Evolutionary conservation across 1,140 invertebrate genomes (phyloP).

Genomic region (Samia ricini): DNA sequence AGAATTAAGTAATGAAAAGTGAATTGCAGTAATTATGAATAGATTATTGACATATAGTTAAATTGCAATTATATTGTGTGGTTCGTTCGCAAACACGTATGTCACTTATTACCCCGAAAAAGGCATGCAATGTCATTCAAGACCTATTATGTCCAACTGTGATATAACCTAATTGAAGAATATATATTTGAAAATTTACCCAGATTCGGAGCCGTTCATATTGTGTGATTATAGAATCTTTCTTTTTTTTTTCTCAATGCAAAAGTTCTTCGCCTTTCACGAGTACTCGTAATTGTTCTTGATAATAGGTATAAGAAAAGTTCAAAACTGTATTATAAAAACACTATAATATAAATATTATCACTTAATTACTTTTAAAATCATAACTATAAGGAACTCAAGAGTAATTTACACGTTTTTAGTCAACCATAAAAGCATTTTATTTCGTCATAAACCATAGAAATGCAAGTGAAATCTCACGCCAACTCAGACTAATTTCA

Average conservation of each 20-base stretch:
- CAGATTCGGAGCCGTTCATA: slow-evolving; percentile 89
- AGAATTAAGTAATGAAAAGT: too few relatives aligned
- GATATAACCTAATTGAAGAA: not conserved
- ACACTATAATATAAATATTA: slow-evolving; percentile 43
- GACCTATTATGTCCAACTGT: not conserved
- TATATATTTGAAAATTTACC: slow-evolving; percentile 75
- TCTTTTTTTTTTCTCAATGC: slow-evolving; percentile 22
- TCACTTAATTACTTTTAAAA: slow-evolving; percentile 56
- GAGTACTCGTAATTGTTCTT: slow-evolving; percentile 34
- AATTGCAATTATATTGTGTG: not conserved
- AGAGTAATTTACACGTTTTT: slow-evolving; percentile 52
- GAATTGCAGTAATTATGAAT: too few relatives aligned
- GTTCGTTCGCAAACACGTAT: not conserved
- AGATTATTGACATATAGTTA: too few relatives aligned
- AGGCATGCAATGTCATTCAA: not conserved
- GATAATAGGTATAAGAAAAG: slow-evolving; percentile 43
- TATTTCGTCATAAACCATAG: slow-evolving; percentile 73
- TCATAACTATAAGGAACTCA: slow-evolving; percentile 57
- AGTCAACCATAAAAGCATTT: slow-evolving; percentile 59
- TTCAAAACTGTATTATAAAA: slow-evolving; percentile 32
- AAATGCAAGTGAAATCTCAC: slow-evolving; percentile 75
- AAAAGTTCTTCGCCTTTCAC: slow-evolving; percentile 31
- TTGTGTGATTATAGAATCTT: slow-evolving; percentile 44
- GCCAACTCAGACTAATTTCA: slow-evolving; percentile 66
- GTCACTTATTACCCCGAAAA: not conserved